Base-by-base conservation (phyloP, 2,797 vertebrate species). In the Dipus sagitta region DNA sequence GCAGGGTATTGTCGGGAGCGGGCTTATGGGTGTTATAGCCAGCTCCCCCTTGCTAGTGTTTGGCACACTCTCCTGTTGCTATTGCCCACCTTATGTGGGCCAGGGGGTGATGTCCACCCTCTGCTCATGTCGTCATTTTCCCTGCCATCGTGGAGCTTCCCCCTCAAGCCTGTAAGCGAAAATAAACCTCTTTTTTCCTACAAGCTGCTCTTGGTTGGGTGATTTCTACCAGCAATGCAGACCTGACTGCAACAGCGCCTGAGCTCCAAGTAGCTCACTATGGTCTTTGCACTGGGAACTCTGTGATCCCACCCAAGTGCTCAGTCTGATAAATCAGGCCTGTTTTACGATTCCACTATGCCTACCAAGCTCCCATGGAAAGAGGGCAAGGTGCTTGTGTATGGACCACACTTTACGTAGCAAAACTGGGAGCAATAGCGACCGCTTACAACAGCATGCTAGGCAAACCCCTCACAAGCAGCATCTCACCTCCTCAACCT, bases 401-500 rank as follows among this genome's bases (percentile, higher is more conserved):
- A 5, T 4, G 32, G 72, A 80, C 28, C 74, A 64, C 23, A 21
- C 23, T 65, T 71, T 24, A 23, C 88, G 58, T 2, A 72, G 67
- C 81, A n/a, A 89, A 78, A 68, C 23, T 0, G 12, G 28, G 30
- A 62, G 14, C 5, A 1, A 54, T 5, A 32, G 54, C 6, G 26
- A 21, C 71, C 17, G 34, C 71, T 20, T 32, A 12, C 68, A 58
- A 10, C 13, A 12, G 20, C 4, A 1, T 0, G 1, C n/a, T 1
- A 71, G 11, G 15, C 20, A 70, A 58, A 15, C 13, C 65, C 42
- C n/a, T 3, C 4, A 23, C 15, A 13, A n/a, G 20, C 62, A n/a
- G 38, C 77, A n/a, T 17, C 30, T 70, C 24, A 14, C 21, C n/a
- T 85, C 42, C n/a, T 54, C 62, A n/a, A 12, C n/a, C 5, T 14